Conservation (phyloP, 2,888 invertebrate genomes). For the Meliscaeva auricollis region DNA sequence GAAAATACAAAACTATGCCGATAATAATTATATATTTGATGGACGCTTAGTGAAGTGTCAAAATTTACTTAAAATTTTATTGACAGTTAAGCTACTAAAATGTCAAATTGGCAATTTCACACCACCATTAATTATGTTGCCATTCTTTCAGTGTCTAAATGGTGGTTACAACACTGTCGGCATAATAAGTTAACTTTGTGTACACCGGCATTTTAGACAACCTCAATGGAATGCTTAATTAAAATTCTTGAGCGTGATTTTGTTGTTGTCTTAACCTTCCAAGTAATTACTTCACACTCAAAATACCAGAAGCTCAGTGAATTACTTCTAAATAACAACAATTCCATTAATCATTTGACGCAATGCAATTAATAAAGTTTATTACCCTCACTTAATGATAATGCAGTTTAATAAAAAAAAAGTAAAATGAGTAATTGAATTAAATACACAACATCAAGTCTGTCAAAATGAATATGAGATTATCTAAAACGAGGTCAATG, state of each 20-base stretch:
- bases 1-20: background rate
- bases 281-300: constrained; percentile 9
- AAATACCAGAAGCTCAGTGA: constrained; percentile 29
- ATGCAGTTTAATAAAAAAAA: constrained; percentile 20
- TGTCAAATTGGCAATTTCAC: constrained; percentile 18
- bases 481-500: constrained; percentile 69
- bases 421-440: constrained; percentile 17
- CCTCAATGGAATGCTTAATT: constrained; percentile 16
- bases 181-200: constrained; percentile 30
- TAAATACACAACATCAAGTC: constrained; percentile 1
- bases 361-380: constrained; percentile 47
- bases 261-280: constrained; percentile 26
- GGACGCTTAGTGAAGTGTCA: constrained; percentile 15
- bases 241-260: constrained; percentile 47
- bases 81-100: background rate
- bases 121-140: constrained; percentile 25
- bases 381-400: constrained; percentile 42
- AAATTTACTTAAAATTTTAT: constrained; percentile 20
- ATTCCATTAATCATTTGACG: constrained; percentile 56
- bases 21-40: constrained; percentile 3
- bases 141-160: constrained; percentile 34
- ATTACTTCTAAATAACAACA: constrained; percentile 44
- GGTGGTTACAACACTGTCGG: background rate
- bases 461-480: constrained; percentile 39
- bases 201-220: constrained; percentile 35